Conservation (phyloP, 2,113 vertebrate species). For the Amia ocellicauda region DNA sequence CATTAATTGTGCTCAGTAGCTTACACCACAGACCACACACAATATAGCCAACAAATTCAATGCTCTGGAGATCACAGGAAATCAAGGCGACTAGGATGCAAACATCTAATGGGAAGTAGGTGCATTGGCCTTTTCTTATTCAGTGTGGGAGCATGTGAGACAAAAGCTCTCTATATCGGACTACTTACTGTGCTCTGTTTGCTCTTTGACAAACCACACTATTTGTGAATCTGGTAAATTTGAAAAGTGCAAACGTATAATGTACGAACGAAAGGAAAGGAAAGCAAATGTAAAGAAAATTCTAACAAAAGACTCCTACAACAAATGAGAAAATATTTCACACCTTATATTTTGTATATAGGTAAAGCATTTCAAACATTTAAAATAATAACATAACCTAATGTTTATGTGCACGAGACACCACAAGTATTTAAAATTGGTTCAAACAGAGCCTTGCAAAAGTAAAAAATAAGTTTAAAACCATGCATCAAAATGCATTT, state of each 20-base stretch:
- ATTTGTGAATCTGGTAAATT: no score
- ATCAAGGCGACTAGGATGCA: constrained; percentile 14
- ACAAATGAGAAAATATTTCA: no score
- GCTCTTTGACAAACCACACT: no score
- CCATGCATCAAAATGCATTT: constrained; percentile 24
- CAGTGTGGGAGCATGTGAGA: neutral
- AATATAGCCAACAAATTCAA: no score
- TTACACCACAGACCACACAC: neutral
- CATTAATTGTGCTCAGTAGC: constrained; percentile 6
- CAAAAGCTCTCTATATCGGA: no score
- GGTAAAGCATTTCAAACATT: no score
- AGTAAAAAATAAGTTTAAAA: constrained; percentile 21
- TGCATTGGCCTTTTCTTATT: neutral
- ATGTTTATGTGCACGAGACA: constrained; percentile 17
- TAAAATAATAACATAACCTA: constrained; percentile 25
- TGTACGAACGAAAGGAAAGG: no score
- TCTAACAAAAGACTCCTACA: no score
- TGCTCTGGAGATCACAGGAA: constrained; percentile 16
- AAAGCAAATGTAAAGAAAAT: no score
- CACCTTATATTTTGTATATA: no score
- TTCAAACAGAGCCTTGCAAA: constrained; percentile 14
- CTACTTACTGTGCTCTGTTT: no score
- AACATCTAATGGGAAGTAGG: neutral
- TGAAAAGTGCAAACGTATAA: no score
- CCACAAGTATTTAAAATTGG: constrained; percentile 11